Evolutionary conservation across 2,888 invertebrate genomes (phyloP), one percentile per base, ranked within the genome.

Genomic region (Tanytarsus gracilentus): DNA sequence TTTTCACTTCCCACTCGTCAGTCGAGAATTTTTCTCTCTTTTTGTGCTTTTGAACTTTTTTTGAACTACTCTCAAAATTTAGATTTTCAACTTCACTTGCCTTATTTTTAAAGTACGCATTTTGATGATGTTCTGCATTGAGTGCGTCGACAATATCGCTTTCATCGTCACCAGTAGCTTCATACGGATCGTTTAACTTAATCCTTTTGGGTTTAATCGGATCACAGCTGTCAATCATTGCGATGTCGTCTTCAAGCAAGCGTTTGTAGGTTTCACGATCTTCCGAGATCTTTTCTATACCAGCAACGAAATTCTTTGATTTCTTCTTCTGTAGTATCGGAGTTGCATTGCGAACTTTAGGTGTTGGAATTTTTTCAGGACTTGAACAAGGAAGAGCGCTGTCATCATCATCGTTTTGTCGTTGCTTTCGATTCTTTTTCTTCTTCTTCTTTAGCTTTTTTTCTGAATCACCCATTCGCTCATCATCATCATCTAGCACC

Each of bases 301-400:
- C 23, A 14, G 33, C 3, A 6, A n/a, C 2, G 23, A n/a, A 14
- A 27, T 18, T 9, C 39, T 39, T 55, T 21, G 39, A 23, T 23
- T 55, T 55, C 39, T 55, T 36, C 18, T 52, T 52, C 25, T 33
- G 14, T 23, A 23, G 39, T 5, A 39, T 39, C 4, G 55, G 36
- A 16, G 18, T 40, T 9, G n/a, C n/a, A 6, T 9, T 40, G 7
- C 14, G 11, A 9, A n/a, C n/a, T n/a, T n/a, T n/a, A n/a, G n/a
- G n/a, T n/a, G n/a, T n/a, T n/a, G n/a, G n/a, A n/a, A n/a, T n/a
- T n/a, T n/a, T n/a, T n/a, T n/a, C n/a, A n/a, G n/a, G n/a, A n/a
- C n/a, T n/a, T n/a, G n/a, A n/a, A n/a, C n/a, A n/a, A n/a, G n/a
- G n/a, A n/a, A n/a, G n/a, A n/a, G n/a, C n/a, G n/a, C n/a, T n/a